phyloP scores from a whole-genome alignment of 2,888 invertebrate species.

The Zaprionus lineosus region DNA sequence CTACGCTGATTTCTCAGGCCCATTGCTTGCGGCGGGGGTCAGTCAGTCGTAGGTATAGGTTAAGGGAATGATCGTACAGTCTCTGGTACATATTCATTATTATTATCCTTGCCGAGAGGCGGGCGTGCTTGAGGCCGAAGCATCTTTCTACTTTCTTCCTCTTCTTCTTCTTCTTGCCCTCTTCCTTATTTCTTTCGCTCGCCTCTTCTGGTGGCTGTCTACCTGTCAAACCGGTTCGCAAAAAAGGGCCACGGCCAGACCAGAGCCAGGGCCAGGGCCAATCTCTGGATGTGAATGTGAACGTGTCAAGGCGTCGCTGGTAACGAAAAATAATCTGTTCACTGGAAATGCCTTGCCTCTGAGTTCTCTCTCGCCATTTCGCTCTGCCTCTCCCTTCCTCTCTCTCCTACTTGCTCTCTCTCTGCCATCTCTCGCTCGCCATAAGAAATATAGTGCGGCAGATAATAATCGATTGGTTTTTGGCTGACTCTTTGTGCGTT shows the following conservation, averaged over 20 bases:
- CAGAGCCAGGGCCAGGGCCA: slow-evolving; percentile 22
- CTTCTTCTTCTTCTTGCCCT: background rate
- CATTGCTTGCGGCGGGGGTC: too few relatives aligned
- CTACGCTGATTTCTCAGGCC: slow-evolving; percentile 50
- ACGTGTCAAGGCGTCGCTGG: slow-evolving; percentile 67
- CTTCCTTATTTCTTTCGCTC: background rate
- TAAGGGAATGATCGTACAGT: slow-evolving; percentile 60
- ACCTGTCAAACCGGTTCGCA: slow-evolving; percentile 75
- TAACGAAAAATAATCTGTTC: slow-evolving; percentile 77
- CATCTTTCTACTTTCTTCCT: slow-evolving; percentile 20
- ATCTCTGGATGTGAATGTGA: slow-evolving; percentile 43
- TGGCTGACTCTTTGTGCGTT: slow-evolving; percentile 68
- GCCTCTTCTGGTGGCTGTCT: slow-evolving; percentile 18
- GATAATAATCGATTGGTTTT: slow-evolving; percentile 81
- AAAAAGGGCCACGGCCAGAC: slow-evolving; percentile 50
- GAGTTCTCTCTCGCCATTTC: too few relatives aligned
- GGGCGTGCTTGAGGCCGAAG: slow-evolving; percentile 62
- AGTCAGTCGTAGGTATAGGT: slow-evolving; percentile 7
- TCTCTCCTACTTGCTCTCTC: slow-evolving; percentile 11
- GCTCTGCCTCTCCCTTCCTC: slow-evolving; percentile 10
- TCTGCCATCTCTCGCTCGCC: slow-evolving; percentile 15
- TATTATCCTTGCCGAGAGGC: slow-evolving; percentile 61
- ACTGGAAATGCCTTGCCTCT: slow-evolving; percentile 61
- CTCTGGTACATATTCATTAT: slow-evolving; percentile 33
- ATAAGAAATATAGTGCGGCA: slow-evolving; percentile 55